A percentile compares a stretch with the other conserved stretches of the same genome.
Conservation (phyloP, 2,113 vertebrate genomes). For the Vidua macroura region DNA sequence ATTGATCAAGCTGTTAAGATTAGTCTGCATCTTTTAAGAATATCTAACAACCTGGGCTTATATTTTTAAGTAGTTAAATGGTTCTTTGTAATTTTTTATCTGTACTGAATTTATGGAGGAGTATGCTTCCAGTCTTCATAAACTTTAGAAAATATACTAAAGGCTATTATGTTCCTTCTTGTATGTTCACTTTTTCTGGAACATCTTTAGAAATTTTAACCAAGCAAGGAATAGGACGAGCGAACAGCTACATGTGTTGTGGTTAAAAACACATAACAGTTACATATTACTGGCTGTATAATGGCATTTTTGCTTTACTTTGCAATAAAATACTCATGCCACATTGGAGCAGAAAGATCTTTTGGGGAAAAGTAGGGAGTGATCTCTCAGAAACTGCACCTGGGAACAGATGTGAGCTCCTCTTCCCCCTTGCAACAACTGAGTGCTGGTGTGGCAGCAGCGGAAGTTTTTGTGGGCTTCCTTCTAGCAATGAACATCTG, state of each 20-base stretch:
- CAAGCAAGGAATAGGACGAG: not conserved
- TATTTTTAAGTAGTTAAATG: not conserved
- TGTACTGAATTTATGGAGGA: not conserved
- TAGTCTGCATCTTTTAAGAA: not conserved
- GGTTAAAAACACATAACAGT: not conserved
- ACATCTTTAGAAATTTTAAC: not conserved
- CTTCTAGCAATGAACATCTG: not conserved
- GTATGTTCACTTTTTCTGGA: not conserved
- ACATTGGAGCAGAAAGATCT: not conserved
- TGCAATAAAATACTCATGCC: not conserved
- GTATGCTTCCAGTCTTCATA: not conserved
- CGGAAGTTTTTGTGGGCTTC: not conserved
- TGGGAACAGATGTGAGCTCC: not conserved
- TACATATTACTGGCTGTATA: not conserved
- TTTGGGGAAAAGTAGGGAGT: not conserved
- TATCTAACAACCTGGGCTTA: rapidly evolving
- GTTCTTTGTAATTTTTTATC: not conserved
- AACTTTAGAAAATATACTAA: not conserved
- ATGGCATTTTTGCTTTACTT: not conserved
- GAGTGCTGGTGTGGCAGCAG: not conserved
- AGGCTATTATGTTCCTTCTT: not conserved
- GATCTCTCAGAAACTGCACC: not conserved
- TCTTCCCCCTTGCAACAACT: not conserved
- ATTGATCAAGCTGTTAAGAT: not conserved
- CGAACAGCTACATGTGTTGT: not conserved